These are phyloP conservation scores for Rosalia funebris DNA, from an alignment of 2,888 invertebrate species.

Conservation along the genomic window DNA sequence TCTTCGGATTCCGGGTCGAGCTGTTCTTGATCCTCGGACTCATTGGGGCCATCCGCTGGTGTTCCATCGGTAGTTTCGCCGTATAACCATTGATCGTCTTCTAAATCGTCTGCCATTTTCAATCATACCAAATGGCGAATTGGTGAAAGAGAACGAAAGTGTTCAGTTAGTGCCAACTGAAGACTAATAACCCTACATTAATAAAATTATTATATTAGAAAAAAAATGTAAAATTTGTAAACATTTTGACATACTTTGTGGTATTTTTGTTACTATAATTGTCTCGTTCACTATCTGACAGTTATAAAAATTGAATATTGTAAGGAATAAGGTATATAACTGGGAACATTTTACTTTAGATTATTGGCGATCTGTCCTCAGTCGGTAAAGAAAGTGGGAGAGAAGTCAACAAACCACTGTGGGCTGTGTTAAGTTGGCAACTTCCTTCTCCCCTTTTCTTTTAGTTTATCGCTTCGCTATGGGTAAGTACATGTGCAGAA, in stretches of 20 bases:
- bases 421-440: slow-evolving; percentile 40
- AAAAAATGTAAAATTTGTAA: too few species aligned
- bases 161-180: too few species aligned
- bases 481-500: slow-evolving; percentile 69
- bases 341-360: background rate
- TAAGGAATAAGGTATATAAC: background rate
- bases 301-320: too few species aligned
- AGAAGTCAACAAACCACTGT: slow-evolving; percentile 22
- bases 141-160: too few species aligned
- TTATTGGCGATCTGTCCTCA: background rate
- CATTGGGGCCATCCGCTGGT: slow-evolving; percentile 33
- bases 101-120: slow-evolving; percentile 74
- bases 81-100: slow-evolving; percentile 90
- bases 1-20: slow-evolving; percentile 29
- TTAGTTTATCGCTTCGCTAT: slow-evolving; percentile 73
- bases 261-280: too few species aligned
- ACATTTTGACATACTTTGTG: too few species aligned
- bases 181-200: too few species aligned
- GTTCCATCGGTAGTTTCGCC: slow-evolving; percentile 76
- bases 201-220: too few species aligned
- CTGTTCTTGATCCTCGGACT: slow-evolving; percentile 40
- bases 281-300: too few species aligned
- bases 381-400: slow-evolving; percentile 25
- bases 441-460: slow-evolving; percentile 66
- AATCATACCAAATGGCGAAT: background rate